phyloP scores from a whole-genome alignment of 2,113 vertebrate genomes.

The Pandion haliaetus region DNA sequence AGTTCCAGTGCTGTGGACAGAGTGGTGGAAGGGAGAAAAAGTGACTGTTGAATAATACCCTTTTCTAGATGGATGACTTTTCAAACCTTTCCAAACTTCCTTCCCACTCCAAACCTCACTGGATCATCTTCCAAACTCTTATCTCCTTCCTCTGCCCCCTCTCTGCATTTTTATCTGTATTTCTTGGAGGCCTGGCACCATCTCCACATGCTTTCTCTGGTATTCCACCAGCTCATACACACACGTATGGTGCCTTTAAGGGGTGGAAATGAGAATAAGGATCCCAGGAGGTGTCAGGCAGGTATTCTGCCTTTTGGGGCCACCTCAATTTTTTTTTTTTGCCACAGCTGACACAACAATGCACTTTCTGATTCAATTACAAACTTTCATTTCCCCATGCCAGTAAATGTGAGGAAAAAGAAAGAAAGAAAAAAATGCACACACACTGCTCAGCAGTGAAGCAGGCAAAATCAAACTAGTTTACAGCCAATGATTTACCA shows the following conservation, averaged over 20 bases:
- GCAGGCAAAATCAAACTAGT: neutral
- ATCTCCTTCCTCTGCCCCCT: fast-evolving
- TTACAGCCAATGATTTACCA: neutral
- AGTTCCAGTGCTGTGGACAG: neutral
- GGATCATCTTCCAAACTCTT: neutral
- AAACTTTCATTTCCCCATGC: neutral
- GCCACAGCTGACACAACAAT: neutral
- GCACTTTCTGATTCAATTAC: neutral
- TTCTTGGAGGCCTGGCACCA: neutral
- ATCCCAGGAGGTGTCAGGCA: neutral
- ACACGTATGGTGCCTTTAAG: neutral
- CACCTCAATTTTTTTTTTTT: neutral
- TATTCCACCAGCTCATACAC: neutral
- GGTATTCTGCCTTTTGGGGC: neutral
- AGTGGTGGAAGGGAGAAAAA: neutral
- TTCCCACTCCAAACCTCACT: neutral
- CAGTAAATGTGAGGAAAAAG: neutral
- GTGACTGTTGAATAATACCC: neutral
- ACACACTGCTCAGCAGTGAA: neutral
- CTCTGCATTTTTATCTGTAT: neutral
- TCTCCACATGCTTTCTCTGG: neutral
- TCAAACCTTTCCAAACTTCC: neutral
- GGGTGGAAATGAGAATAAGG: neutral
- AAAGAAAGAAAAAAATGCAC: fast-evolving
- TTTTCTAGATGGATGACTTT: neutral